Base-by-base conservation (phyloP, 2,113 vertebrate species). In the Elaphurus davidianus region DNA sequence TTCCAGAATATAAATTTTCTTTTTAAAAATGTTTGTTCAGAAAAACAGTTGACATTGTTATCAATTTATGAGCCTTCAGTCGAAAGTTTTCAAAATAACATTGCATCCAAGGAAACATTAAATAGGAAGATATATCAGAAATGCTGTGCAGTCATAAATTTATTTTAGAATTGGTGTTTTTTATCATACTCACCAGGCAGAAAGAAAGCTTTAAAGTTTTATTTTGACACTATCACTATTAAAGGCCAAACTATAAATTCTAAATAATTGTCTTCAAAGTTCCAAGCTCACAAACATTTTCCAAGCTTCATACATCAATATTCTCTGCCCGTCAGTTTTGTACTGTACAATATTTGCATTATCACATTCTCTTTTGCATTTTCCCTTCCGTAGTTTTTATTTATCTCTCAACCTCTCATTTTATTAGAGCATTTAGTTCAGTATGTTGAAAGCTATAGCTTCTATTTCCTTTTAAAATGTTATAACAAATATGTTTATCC, bases 191-290 rank as follows among this genome's bases (percentile, higher is more conserved):
- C 23, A 93, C 43, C 23, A 90, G 45, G 19, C 76, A 92, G 62
- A 92, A 90, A 94, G 28, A 81, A 64, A 76, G 57, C 52, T 95
- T 96, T 84, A 81, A 97, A 94, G 57, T 92, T 93, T 97, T 91
- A 97, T 74, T 96, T 96, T 97, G 79, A 85, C 71, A 87, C 83
- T 87, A 96, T 94, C 89, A 76, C 89, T 95, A 57, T 85, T 87
- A 86, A 95, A 96, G 7, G 0, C 43, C 47, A 45, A 50, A 74
- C 52, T 82, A 83, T 95, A 96, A 97, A 97, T 98, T 97, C 62
- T 85, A 96, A 95, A 95, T 97, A 97, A 97, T 81, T 94, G 62
- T 93, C 79, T 97, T 97, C 33, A 36, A 96, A 85, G 33, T 85
- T 97, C 64, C 74, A 96, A 84, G 19, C 62, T 97, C 79, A 96